These are phyloP conservation scores for Brassicogethes aeneus DNA, from an alignment of 2,888 invertebrate species.

Conservation along the genomic window DNA sequence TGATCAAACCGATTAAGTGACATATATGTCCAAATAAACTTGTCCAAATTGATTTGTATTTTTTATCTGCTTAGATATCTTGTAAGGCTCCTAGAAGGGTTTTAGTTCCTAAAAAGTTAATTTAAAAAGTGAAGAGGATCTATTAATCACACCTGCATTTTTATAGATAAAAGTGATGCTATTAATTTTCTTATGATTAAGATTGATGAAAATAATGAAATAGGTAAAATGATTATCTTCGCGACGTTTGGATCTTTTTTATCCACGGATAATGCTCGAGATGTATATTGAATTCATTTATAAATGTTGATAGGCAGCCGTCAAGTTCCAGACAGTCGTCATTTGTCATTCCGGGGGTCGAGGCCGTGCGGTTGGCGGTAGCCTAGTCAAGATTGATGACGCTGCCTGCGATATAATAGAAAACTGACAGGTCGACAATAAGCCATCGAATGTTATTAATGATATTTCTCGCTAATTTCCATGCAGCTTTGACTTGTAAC, in stretches of 20 bases:
- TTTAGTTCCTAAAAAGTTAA: too few species aligned
- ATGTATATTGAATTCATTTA: slow-evolving; percentile 54
- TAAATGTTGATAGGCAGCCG: slow-evolving; percentile 61
- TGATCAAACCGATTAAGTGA: slow-evolving; percentile 11
- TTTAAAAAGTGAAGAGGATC: too few species aligned
- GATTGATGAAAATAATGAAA: slow-evolving; percentile 1
- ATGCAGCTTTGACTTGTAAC: slow-evolving; percentile 32
- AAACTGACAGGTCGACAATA: slow-evolving; percentile 41
- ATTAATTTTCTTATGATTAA: too few species aligned
- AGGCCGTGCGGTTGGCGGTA: slow-evolving; percentile 48
- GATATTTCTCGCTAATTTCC: slow-evolving; percentile 37
- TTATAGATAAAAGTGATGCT: too few species aligned
- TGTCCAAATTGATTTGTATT: slow-evolving; percentile 19
- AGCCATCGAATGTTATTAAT: slow-evolving; percentile 41
- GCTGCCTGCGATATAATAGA: slow-evolving; percentile 37
- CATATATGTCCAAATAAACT: slow-evolving; percentile 15
- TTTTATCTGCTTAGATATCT: too few species aligned
- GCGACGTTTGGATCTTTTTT: slow-evolving; percentile 35
- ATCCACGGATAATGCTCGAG: slow-evolving; percentile 42
- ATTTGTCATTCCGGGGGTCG: slow-evolving; percentile 55
- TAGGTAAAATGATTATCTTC: slow-evolving; percentile 1
- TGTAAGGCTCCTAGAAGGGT: slow-evolving; percentile 16
- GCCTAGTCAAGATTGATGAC: slow-evolving; percentile 39
- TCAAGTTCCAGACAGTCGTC: slow-evolving; percentile 53
- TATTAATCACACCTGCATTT: too few species aligned